Evolutionary conservation across 1,140 invertebrate genomes (phyloP).

Genomic region (Tetramorium alpestre): DNA sequence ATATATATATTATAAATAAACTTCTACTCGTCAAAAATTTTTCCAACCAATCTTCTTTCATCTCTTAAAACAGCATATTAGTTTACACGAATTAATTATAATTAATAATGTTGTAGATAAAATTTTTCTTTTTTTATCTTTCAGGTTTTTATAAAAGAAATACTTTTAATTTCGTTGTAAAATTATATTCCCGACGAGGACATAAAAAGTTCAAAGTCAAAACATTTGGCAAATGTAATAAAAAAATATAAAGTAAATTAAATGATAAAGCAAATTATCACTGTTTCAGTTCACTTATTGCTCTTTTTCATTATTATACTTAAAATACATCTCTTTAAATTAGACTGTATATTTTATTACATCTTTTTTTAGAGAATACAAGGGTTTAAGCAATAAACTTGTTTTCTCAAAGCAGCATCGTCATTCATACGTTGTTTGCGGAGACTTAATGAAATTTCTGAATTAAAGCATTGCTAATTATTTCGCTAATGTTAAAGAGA

Average conservation of each 20-base stretch:
- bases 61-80: background rate
- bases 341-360: no score
- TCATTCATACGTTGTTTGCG: background rate
- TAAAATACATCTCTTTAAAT: no score
- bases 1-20: background rate
- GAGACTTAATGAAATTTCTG: background rate
- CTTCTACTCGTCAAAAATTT: constrained; percentile 7
- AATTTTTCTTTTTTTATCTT: background rate
- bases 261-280: background rate
- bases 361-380: background rate
- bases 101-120: background rate
- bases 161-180: background rate
- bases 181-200: background rate
- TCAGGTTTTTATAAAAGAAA: background rate
- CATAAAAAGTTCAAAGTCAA: background rate
- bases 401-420: background rate
- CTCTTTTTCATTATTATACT: background rate
- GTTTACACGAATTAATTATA: background rate
- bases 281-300: background rate
- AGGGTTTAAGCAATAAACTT: background rate
- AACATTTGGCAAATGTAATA: background rate
- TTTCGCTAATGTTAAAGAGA: background rate
- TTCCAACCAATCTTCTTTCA: background rate
- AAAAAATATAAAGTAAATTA: background rate
- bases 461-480: background rate